Evolutionary conservation across 1,140 invertebrate genomes (phyloP), one percentile per base, ranked within the genome.

Genomic region (Pentalonia nigronervosa): DNA sequence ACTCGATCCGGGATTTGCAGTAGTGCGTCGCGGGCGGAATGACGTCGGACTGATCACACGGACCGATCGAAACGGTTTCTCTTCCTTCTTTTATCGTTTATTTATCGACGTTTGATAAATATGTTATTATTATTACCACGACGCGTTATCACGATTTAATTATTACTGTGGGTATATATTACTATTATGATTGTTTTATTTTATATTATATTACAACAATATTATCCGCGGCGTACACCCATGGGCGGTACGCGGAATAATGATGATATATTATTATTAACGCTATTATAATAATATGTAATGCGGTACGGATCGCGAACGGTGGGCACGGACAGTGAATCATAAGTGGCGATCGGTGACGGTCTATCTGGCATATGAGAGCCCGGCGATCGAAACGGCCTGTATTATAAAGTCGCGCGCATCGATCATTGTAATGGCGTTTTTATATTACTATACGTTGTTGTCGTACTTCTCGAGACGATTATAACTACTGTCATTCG

Each of bases 371-470:
- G 14, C 30, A 17, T 76, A 30, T 76, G 30, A 20, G 30, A 76
- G 60, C 30, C 23, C 30, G 17, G 4, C 41, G 60, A 76, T 76
- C 60, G 60, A 67, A 67, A 3, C 30, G 23, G 60, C 30, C 60
- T 67, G n/a, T 67, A 67, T 25, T 8, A 67, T 67, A 67, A 41
- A 41, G 60, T 67, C 60, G 60, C 60, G 60, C 60, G 60, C 60
- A 67, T 67, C 60, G 60, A 76, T 76, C 60, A 76, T 76, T n/a
- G 60, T 11, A 76, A 76, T 76, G 60, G 60, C n/a, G 60, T 76
- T 76, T 76, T 76, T n/a, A 4, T 76, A 76, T 76, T 17, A 76
- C 60, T 76, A 34, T 76, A 17, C 14, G n/a, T n/a, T n/a, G 60
- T n/a, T 17, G 60, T 67, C 60, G 60, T 76, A 17, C 60, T 76